Evolutionary conservation across 2,113 vertebrate species (phyloP).

Genomic region (Strix uralensis): DNA sequence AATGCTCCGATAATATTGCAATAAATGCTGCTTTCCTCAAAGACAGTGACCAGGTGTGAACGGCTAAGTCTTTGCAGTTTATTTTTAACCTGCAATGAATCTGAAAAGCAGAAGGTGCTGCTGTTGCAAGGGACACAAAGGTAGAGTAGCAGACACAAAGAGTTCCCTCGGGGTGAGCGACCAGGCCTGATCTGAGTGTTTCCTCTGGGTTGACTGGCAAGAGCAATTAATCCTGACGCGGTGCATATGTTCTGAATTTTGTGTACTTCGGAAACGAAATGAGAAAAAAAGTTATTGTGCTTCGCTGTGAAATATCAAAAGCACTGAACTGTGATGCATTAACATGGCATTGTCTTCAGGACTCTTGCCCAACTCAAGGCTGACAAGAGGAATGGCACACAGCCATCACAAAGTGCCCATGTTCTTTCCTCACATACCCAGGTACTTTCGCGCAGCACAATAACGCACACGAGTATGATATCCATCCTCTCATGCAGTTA

Average conservation of each 20-base stretch:
- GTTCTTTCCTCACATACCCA: neutral
- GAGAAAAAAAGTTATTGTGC: neutral
- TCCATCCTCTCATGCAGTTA: neutral
- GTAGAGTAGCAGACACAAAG: neutral
- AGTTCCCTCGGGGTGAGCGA: neutral
- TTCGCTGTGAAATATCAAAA: neutral
- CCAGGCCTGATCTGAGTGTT: neutral
- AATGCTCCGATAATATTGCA: neutral
- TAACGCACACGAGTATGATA: rapidly evolving
- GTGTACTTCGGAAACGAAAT: neutral
- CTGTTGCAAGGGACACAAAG: neutral
- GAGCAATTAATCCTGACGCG: neutral
- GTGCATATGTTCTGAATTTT: slow-evolving; percentile 7
- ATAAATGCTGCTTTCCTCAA: neutral
- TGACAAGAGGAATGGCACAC: neutral
- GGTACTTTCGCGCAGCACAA: rapidly evolving
- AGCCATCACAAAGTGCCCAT: neutral
- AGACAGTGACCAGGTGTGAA: neutral
- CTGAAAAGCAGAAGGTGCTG: neutral
- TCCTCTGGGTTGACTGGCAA: neutral
- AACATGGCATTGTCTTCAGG: neutral
- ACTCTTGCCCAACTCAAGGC: neutral
- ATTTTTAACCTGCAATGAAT: neutral
- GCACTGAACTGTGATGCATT: neutral
- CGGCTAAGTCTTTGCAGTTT: neutral